Conservation (phyloP, 1,140 invertebrate species). For the Heterodera carotae region DNA sequence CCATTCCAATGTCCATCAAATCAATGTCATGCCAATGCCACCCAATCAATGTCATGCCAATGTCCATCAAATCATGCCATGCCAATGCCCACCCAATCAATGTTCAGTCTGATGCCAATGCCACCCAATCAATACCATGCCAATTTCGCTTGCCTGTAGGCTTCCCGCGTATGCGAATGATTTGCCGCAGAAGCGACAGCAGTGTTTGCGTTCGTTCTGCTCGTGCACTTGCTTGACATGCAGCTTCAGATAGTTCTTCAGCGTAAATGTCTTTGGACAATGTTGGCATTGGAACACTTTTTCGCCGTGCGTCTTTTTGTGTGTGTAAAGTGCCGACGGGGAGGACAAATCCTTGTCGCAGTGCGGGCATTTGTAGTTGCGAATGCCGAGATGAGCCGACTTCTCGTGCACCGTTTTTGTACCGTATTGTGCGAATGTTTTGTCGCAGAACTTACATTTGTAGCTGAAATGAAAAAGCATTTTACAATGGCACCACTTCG, state of each 20-base stretch:
- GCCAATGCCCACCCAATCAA: no score
- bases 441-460: conserved; percentile 65
- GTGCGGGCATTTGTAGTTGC: conserved; percentile 61
- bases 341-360: conserved; percentile 62
- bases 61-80: no score
- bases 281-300: conserved; percentile 79
- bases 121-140: no score
- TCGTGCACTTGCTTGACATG: conserved; percentile 73
- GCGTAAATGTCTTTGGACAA: conserved; percentile 80
- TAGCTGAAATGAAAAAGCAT: conserved; percentile 44
- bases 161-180: conserved; percentile 67
- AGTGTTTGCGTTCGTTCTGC: conserved; percentile 64
- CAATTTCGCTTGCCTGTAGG: conserved; percentile 54
- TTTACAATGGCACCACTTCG: no score
- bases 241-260: conserved; percentile 80
- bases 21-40: no score
- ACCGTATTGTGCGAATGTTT: conserved; percentile 65
- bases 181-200: conserved; percentile 70
- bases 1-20: no score
- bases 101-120: neutral
- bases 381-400: conserved; percentile 61
- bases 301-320: conserved; percentile 71
- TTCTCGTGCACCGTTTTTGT: conserved; percentile 66
- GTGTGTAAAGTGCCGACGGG: conserved; percentile 64
- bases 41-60: no score